phyloP scores from a whole-genome alignment of 2,888 invertebrate species.

The Chrysolina haemoptera region DNA sequence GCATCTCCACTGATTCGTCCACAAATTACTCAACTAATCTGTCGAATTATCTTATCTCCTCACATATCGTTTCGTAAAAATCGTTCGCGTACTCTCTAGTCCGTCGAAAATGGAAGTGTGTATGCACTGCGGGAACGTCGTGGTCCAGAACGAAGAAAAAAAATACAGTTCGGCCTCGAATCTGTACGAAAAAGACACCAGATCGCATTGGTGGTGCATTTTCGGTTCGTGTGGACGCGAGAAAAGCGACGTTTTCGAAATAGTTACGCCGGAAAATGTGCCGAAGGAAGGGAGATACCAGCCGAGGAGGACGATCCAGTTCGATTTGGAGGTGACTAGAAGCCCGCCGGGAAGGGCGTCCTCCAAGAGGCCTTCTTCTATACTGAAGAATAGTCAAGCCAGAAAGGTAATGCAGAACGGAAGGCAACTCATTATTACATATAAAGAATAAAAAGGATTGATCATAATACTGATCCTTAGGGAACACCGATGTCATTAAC shows the following conservation, averaged over 20 bases:
- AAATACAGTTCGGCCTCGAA: constrained; percentile 24
- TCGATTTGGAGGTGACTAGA: constrained; percentile 50
- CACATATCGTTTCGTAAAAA: constrained; percentile 10
- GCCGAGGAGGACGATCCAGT: constrained; percentile 57
- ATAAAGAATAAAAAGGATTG: too few relatives aligned
- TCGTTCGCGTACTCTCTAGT: not conserved
- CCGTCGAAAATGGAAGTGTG: constrained; percentile 43
- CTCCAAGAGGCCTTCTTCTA: constrained; percentile 46
- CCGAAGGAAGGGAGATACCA: constrained; percentile 52
- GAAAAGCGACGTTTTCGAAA: constrained; percentile 23
- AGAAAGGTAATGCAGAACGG: not conserved
- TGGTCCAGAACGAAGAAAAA: constrained; percentile 14
- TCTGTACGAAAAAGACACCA: constrained; percentile 38
- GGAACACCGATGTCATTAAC: too few relatives aligned
- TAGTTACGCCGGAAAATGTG: constrained; percentile 27
- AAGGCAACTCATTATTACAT: too few relatives aligned
- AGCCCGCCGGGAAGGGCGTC: not conserved
- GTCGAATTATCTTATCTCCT: constrained; percentile 17
- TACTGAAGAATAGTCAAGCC: constrained; percentile 42
- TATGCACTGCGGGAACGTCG: constrained; percentile 51
- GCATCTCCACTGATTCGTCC: too few relatives aligned
- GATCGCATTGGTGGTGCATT: constrained; percentile 52
- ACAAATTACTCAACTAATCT: too few relatives aligned
- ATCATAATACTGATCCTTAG: too few relatives aligned
- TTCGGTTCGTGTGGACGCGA: constrained; percentile 46